Evolutionary conservation across 2,113 vertebrate genomes (phyloP).

Genomic region (Rhynchomys soricoides): DNA sequence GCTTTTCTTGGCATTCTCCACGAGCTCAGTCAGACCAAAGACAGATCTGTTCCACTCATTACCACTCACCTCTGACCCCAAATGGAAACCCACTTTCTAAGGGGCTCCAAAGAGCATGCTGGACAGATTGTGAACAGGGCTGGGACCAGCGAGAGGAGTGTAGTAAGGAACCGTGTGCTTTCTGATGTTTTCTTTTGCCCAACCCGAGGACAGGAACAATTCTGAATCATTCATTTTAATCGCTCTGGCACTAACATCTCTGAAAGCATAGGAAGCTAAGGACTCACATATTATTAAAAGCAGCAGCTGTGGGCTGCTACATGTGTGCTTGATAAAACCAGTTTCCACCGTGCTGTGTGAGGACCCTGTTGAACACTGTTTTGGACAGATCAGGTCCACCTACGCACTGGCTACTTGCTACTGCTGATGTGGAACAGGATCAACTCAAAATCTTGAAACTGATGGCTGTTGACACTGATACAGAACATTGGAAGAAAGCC

Average conservation of each 20-base stretch:
- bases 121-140: background rate
- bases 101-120: background rate
- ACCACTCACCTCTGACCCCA: background rate
- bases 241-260: background rate
- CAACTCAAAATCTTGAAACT: too few species aligned
- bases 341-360: background rate
- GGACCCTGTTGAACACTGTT: background rate
- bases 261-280: background rate
- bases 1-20: background rate
- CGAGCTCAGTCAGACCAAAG: background rate
- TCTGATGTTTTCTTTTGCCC: background rate
- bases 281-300: background rate
- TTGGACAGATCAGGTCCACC: background rate
- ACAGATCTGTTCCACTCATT: background rate
- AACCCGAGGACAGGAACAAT: background rate
- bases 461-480: background rate
- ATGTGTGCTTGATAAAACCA: background rate
- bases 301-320: background rate
- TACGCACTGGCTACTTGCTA: background rate
- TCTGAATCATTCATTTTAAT: constrained; percentile 42
- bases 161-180: background rate
- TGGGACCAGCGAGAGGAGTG: background rate
- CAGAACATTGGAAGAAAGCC: background rate
- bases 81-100: background rate
- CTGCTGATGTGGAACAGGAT: background rate